Base-by-base conservation (phyloP, 2,113 vertebrate genomes). In the Catharus bicknelli region DNA sequence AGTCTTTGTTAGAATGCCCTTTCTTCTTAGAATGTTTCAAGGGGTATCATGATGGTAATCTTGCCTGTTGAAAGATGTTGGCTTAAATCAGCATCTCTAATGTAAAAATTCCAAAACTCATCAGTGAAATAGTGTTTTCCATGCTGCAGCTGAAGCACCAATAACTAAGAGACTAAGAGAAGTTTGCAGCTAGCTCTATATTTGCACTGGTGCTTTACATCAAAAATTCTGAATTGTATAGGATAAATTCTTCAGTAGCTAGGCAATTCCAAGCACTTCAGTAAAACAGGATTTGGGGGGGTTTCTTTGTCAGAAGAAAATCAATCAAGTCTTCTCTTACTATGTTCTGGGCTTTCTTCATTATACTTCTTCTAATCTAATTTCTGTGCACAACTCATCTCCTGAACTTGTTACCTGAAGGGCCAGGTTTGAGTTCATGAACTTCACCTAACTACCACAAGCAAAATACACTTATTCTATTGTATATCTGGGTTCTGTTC, bases 401-500 rank as follows among this genome's bases (percentile, higher is more conserved):
- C 13, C 26, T 78, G 22, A 82, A 57, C 16, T 42, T 57, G 30
- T 5, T 9, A 47, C 3, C 17, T 38, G 30, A 34, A 61, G 2
- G 18, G 4, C 16, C 16, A 50, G 32, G 5, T 63, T 54, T 9
- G 2, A 3, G 1, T 51, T 3, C 10, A 20, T 3, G 2, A 67
- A 48, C 10, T 66, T 75, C 21, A 34, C 20, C 6, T 51, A 63
- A 43, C 16, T 36, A n/a, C 14, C 7, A 18, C 7, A 30, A 55
- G 4, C 10, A 57, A 84, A 79, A 66, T 2, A 54, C 3, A 25
- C 3, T 76, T 55, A 20, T 3, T 64, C 1, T 61, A 4, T 47
- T 64, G 3, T 26, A 19, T 38, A 18, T 38, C 7, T 47, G 27
- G 13, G 4, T 23, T 66, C 19, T 79, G 1, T 43, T 82, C 18